phyloP scores from a whole-genome alignment of 1,140 invertebrate genomes.

The Meloidogyne chitwoodi region DNA sequence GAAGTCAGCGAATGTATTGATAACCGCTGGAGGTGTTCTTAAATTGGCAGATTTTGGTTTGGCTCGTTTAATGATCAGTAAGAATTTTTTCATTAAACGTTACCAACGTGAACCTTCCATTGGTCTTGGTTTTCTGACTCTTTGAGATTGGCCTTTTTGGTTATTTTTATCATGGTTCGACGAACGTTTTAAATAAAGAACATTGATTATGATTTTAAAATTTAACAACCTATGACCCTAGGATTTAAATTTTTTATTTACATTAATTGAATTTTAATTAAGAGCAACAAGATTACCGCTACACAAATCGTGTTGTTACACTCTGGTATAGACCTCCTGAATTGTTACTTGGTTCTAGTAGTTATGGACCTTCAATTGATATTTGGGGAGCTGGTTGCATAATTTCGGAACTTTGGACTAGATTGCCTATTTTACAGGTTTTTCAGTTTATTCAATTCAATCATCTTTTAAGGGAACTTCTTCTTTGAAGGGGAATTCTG shows the following conservation, averaged over 20 bases:
- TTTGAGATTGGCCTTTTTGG: conserved; percentile 69
- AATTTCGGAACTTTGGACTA: conserved; percentile 99
- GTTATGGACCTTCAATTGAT: conserved; percentile 93
- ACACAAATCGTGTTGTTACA: conserved; percentile 95
- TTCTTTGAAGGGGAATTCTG: conserved; percentile 75
- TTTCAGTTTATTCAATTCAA: not conserved
- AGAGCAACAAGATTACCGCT: conserved; percentile 64
- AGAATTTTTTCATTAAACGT: not conserved
- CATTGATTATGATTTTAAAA: too few relatives aligned
- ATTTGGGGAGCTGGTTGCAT: conserved; percentile 98
- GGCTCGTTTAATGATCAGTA: conserved; percentile 56
- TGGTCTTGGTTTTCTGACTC: too few relatives aligned
- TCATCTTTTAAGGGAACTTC: not conserved
- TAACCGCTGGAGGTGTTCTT: conserved; percentile 86
- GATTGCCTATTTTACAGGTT: conserved; percentile 70
- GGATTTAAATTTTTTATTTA: too few relatives aligned
- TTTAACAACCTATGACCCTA: conserved; percentile 79
- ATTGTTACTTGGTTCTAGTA: conserved; percentile 80
- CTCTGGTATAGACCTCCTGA: conserved; percentile 94
- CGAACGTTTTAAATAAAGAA: too few relatives aligned
- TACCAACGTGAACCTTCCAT: too few relatives aligned
- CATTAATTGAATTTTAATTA: not conserved
- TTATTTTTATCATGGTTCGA: too few relatives aligned
- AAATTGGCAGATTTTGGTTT: conserved; percentile 66
- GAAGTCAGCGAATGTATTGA: conserved; percentile 97